These are phyloP conservation scores for Morone saxatilis DNA, from an alignment of 2,113 vertebrate species.

Conservation along the genomic window DNA sequence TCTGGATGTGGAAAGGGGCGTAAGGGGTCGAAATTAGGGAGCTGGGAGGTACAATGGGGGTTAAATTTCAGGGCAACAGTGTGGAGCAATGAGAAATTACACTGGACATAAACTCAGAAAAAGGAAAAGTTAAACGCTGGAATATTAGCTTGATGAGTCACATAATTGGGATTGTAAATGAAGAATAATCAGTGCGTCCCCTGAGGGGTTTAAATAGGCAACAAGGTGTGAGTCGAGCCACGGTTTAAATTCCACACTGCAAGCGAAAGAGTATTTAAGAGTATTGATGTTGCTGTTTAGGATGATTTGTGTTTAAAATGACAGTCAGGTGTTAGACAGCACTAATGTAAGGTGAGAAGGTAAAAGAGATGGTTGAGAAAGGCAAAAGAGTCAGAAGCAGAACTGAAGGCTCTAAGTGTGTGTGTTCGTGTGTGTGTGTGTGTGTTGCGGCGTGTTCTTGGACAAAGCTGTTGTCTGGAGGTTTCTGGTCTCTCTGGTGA, in stretches of 20 bases:
- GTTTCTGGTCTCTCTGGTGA: constrained; percentile 85
- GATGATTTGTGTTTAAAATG: not conserved
- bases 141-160: constrained; percentile 59
- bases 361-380: not conserved
- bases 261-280: not conserved
- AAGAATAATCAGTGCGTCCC: constrained; percentile 12
- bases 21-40: constrained; percentile 45
- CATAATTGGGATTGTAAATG: constrained; percentile 32
- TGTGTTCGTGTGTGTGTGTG: not conserved
- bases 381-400: constrained; percentile 9
- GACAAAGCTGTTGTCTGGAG: constrained; percentile 82
- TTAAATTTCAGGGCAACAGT: not conserved
- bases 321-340: not conserved
- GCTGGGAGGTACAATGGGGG: constrained; percentile 28
- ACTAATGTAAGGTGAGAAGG: constrained; percentile 5
- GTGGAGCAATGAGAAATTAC: not conserved
- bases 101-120: constrained; percentile 8
- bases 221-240: constrained; percentile 9
- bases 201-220: not conserved
- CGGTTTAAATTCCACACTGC: not conserved
- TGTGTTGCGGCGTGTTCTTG: constrained; percentile 71
- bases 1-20: constrained; percentile 50
- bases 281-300: not conserved
- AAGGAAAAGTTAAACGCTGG: constrained; percentile 42
- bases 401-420: constrained; percentile 1